Evolutionary conservation across 1,140 invertebrate species (phyloP), one percentile per base, ranked within the genome.

Genomic region (Andricus grossulariae): DNA sequence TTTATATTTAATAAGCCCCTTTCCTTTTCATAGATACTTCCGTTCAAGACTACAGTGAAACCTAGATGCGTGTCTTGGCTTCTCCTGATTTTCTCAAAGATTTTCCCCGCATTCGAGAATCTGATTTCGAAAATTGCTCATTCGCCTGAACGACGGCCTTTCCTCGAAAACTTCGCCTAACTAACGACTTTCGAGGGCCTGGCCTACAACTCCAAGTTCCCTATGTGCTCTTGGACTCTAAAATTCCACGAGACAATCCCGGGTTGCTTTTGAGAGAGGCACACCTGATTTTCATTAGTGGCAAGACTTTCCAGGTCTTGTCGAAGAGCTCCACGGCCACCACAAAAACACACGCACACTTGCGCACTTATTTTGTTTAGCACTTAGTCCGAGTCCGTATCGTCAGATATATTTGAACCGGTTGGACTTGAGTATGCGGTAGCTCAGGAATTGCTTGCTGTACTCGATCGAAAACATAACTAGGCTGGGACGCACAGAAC

Each of bases 391-490:
- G 90, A 91, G 90, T 90, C 87, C 89, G 87, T 91, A 91, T 90
- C 86, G 90, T 92, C 90, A 92, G 88, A 92, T 91, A 82, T 92
- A 91, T 76, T 91, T 91, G 91, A 92, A 92, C 71, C 91, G 90
- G 81, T 91, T 91, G 80, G 91, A 91, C 86, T 92, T 92, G 86
- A 92, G 89, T 84, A 91, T 92, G 80, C 91, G 91, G 77, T 91
- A 92, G 86, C 91, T 92, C 72, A 92, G 85, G 79, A 92, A 91
- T 84, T 92, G 91, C 81, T 91, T 91, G 89, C 91, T 92, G 89
- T 92, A 92, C 84, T 91, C 88, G 86, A 91, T 92, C 60, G 91
- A 90, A 76, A 91, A 91, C 91, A 92, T 92, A 88, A 82, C 76
- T 76, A 76, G 81, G 79, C 21, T 71, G 60, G 50, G 60, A 45